A percentile compares a stretch with the other conserved stretches of the same genome.
phyloP scores from a whole-genome alignment of 1,140 invertebrate species.

The Cataglyphis hispanica region DNA sequence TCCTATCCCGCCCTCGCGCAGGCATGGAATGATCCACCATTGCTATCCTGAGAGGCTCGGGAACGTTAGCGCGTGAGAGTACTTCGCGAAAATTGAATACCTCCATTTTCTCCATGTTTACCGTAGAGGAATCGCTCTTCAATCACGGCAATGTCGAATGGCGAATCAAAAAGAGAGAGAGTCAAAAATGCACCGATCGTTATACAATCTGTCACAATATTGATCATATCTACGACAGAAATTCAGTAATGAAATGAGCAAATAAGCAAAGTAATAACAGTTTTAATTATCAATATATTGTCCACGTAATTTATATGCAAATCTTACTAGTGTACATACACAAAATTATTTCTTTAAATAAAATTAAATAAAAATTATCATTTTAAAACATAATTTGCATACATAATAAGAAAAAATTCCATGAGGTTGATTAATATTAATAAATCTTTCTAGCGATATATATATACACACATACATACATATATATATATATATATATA shows the following conservation, averaged over 20 bases:
- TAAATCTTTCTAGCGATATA: background rate
- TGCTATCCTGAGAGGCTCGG: slow-evolving; percentile 61
- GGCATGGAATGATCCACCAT: slow-evolving; percentile 61
- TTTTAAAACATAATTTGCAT: slow-evolving; percentile 51
- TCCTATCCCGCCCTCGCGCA: background rate
- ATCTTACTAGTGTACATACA: background rate
- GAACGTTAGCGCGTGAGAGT: slow-evolving; percentile 16
- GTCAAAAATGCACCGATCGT: slow-evolving; percentile 44
- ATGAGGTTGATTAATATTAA: slow-evolving; percentile 16
- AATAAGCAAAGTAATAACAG: background rate
- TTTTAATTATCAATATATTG: background rate
- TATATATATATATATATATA: too few species aligned
- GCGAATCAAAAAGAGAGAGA: background rate
- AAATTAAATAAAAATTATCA: slow-evolving; percentile 31
- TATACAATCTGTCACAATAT: background rate
- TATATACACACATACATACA: background rate
- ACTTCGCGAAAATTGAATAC: slow-evolving; percentile 67
- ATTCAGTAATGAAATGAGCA: background rate
- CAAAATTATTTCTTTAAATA: background rate
- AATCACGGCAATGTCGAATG: slow-evolving; percentile 50
- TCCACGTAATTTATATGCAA: background rate
- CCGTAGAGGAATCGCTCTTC: slow-evolving; percentile 47
- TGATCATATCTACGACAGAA: background rate
- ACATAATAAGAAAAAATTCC: background rate
- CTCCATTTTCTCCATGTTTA: slow-evolving; percentile 63